Base-by-base conservation (phyloP, 1,140 invertebrate genomes). In the Eurosta solidaginis region DNA sequence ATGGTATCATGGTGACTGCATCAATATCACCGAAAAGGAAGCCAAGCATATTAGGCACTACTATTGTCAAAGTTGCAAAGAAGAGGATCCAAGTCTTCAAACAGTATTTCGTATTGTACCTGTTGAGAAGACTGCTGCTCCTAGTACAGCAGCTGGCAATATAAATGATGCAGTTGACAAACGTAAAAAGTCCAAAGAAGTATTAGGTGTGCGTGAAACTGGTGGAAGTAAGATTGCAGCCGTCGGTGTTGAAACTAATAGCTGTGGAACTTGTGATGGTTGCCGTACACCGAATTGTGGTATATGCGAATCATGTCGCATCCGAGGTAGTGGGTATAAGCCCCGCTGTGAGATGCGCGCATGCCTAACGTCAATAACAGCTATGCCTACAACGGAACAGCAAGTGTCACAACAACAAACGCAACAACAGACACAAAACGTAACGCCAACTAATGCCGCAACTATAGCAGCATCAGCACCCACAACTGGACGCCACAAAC, bases 1-100 rank as follows among this genome's bases (percentile, higher is more conserved):
- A 89, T 99, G 98, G 97, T 99, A 97, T 85, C 98, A 99, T 89
- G 97, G 97, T 10, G 96, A 98, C 84, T 99, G 97, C 88, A 97
- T 99, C 82, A 95, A 95, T 81, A 96, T 99, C 78, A 97, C 96
- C 10, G 94, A 97, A 85, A 92, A 94, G 81, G 95, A 98, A 87
- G 95, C 97, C 0, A 96, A 96, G 84, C 92, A 94, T 78, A 98
- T 99, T 74, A 96, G 96, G 84, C 94, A 96, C 82, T 99, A 97
- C 83, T 98, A 95, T 88, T 99, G 97, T 89, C 90, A 94, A 81
- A 90, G 92, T n/a, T 96, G 95, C 83, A 89, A 91, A 83, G 93
- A 94, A 82, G 94, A 96, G 85, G 95, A 97, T 89, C 92, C 95
- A 0, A 92, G 90, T 10, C 88, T 97, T 12, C 91, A 94, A 84